phyloP scores from a whole-genome alignment of 2,113 vertebrate species.

The Laterallus jamaicensis region DNA sequence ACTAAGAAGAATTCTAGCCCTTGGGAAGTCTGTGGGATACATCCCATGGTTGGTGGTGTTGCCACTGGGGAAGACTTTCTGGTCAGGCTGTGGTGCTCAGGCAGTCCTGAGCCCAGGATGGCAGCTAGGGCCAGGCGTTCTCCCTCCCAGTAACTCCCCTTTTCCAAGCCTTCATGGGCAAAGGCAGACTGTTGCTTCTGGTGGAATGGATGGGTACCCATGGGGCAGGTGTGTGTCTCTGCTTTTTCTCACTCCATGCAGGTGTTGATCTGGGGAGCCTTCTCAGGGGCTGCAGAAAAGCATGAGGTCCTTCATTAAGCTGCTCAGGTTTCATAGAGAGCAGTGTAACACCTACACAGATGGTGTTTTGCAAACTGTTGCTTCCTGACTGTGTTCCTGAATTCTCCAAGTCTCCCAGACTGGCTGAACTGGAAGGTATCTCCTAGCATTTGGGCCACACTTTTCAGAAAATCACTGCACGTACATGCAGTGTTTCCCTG shows the following conservation, averaged over 20 bases:
- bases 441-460: neutral
- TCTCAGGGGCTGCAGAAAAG: neutral
- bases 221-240: neutral
- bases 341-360: neutral
- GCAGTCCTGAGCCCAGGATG: neutral
- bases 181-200: neutral
- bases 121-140: neutral
- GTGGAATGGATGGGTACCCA: fast-evolving
- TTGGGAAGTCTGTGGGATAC: neutral
- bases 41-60: neutral
- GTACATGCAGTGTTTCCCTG: neutral
- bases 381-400: neutral
- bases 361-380: neutral
- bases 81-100: neutral
- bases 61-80: neutral
- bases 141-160: neutral
- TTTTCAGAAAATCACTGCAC: fast-evolving
- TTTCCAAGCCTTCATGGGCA: neutral
- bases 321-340: neutral
- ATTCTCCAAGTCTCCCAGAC: neutral
- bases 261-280: neutral
- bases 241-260: neutral
- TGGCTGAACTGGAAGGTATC: neutral
- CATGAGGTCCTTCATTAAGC: neutral
- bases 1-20: neutral